phyloP scores from a whole-genome alignment of 2,797 vertebrate species.

The Enteromius mattozi region DNA sequence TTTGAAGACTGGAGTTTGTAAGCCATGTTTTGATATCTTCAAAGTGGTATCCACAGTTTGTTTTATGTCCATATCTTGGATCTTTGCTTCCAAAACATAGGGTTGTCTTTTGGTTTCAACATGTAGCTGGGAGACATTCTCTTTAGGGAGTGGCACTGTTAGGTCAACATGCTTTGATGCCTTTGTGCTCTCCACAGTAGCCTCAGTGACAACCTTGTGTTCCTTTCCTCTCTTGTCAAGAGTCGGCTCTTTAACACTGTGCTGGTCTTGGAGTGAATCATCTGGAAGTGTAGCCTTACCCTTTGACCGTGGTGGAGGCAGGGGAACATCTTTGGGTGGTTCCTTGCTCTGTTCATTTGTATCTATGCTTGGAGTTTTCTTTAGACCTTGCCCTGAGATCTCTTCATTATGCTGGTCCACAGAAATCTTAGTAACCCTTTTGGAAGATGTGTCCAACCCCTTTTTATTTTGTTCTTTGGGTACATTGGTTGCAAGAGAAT shows the following conservation, averaged over 20 bases:
- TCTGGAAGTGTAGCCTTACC: conserved; percentile 22
- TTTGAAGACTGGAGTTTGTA: not conserved
- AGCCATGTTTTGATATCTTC: not conserved
- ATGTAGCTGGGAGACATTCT: conserved; percentile 4
- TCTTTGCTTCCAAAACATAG: not conserved
- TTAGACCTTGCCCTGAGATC: not conserved
- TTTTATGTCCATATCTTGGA: conserved; percentile 5
- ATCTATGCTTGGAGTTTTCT: not conserved
- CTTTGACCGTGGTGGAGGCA: conserved; percentile 32
- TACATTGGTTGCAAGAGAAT: not conserved
- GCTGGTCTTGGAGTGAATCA: conserved; percentile 20
- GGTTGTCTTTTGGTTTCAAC: conserved; percentile 12
- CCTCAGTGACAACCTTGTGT: not conserved
- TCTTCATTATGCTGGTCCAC: not conserved
- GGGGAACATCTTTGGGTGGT: not conserved
- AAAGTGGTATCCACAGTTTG: conserved; percentile 9
- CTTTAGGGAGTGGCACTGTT: conserved; percentile 6
- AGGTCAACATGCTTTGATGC: not conserved
- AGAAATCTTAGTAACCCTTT: not conserved
- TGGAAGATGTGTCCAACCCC: not conserved
- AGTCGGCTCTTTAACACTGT: not conserved
- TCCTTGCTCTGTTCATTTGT: not conserved
- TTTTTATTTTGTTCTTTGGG: not conserved
- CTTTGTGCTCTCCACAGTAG: not conserved
- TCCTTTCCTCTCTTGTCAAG: conserved; percentile 11